Evolutionary conservation across 2,113 vertebrate species (phyloP), one percentile per base, ranked within the genome.

Genomic region (Cacatua alba): DNA sequence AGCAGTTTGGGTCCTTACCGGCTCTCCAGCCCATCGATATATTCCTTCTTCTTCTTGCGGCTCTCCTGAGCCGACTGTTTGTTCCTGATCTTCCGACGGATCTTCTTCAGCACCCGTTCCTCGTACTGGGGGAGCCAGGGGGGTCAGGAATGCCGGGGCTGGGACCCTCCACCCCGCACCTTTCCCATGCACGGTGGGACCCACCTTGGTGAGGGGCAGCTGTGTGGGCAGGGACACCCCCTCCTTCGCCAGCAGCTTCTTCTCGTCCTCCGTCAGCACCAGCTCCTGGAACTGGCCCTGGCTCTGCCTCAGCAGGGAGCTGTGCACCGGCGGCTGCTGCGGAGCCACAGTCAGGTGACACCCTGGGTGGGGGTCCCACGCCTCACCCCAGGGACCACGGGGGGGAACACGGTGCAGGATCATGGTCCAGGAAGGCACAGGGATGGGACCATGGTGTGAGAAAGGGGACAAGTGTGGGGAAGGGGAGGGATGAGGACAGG

Each of bases 41-140:
- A 99, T 26, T 99, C 99, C 93, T 99, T 99, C 95, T 98, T 99
- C 97, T 99, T 99, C 95, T 99, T 99, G 71, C 99, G 97, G 97
- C 99, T 99, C 86, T 99, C 99, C 92, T 99, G 99, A 48, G 99
- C 99, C 0, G 99, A 99, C 92, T 98, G 99, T 69, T 99, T 99
- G 97, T 99, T 99, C 35, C 99, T 98, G 94, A 99, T 99, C 98
- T 99, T 99, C 88, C 99, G 92, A 17, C 99, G 98, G 96, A 99
- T 98, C 98, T 99, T 99, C 96, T 99, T 99, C 97, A 99, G 98
- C 94, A 99, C 96, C n/a, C 98, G 98, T 49, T 99, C 99, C 95
- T 99, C 99, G 17, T 98, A 98, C 99, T 99, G 97, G 88, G 57
- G 46, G 63, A 33, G 1, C 33, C 37, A 2, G 17, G 8, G 29